Conservation (phyloP, 2,113 vertebrate species). For the Tor tambroides region DNA sequence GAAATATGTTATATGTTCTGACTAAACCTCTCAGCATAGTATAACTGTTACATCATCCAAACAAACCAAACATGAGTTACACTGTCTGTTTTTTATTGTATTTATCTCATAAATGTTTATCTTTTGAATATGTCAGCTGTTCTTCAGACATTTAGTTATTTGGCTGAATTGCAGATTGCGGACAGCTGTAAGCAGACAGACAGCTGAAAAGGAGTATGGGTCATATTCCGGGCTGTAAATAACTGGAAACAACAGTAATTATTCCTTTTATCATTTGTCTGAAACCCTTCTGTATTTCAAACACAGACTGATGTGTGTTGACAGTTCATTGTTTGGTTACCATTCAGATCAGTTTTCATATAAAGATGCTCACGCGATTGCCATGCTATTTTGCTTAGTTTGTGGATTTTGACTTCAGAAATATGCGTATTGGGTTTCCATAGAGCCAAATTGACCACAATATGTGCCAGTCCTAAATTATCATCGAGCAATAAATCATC, state of each 20-base stretch:
- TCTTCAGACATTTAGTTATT: not conserved
- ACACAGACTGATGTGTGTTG: not conserved
- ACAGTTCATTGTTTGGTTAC: not conserved
- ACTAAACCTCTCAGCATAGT: not conserved
- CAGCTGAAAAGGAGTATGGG: conserved; percentile 45
- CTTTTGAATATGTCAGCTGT: conserved; percentile 2
- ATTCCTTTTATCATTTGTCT: conserved; percentile 12
- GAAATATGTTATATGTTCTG: not conserved
- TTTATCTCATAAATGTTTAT: not conserved
- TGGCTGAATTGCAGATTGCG: not conserved
- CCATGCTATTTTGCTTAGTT: not conserved
- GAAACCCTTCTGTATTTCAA: not conserved
- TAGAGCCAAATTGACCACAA: conserved; percentile 5
- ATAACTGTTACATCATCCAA: not conserved
- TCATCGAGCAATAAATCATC: conserved; percentile 5
- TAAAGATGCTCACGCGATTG: not conserved
- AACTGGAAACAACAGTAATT: conserved; percentile 32
- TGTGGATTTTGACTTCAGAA: conserved; percentile 10
- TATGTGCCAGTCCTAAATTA: conserved; percentile 3
- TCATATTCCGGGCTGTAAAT: conserved; percentile 39
- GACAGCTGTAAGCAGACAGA: conserved; percentile 12
- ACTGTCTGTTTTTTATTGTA: not conserved
- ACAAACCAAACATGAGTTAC: not conserved
- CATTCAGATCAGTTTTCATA: not conserved
- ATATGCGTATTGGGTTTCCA: not conserved